Evolutionary conservation across 2,113 vertebrate species (phyloP), one percentile per base, ranked within the genome.

Genomic region (Sander lucioperca): DNA sequence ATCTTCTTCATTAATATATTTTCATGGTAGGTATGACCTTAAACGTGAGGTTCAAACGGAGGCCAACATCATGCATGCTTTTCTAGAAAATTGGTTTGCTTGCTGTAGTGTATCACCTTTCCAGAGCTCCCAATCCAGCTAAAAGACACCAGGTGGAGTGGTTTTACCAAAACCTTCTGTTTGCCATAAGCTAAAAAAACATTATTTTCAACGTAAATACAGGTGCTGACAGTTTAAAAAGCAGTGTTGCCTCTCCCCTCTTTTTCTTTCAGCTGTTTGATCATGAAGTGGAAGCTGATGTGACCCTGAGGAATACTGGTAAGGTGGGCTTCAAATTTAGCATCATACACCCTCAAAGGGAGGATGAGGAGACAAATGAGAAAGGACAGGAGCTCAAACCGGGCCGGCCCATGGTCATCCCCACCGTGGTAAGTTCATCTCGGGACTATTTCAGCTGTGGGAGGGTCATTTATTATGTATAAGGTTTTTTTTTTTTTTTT

Each of bases 261-360:
- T 68, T 1, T 43, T 19, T 45, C 36, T 57, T 66, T 3, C 16
- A 98, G 97, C 73, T 94, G 15, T 98, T 98, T 79, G 92, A 97
- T 14, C 76, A 92, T 2, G 78, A 96, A 30, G 84, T 45, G 0
- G 77, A 96, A 83, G 89, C 79, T 2, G 82, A 95, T 39, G 36
- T 99, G 61, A 94, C 80, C 3, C 91, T 98, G 66, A 93, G 0
- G 25, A 99, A 97, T 85, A 95, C 79, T 0, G 96, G 97, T 6
- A 96, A 95, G 15, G 80, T 97, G 3, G 86, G 94, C 50, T 98
- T 99, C 82, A 80, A 88, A 30, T 99, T 96, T 68, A 75, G 13
- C 23, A 91, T 93, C 53, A 83, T 92, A 8, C 82, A 64, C 3
- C 48, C 70, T 7, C 50, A 81, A 58, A 3, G 0, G 5, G 63